These are phyloP conservation scores for Cantharis nigra DNA, from an alignment of 2,888 invertebrate species.

Conservation along the genomic window DNA sequence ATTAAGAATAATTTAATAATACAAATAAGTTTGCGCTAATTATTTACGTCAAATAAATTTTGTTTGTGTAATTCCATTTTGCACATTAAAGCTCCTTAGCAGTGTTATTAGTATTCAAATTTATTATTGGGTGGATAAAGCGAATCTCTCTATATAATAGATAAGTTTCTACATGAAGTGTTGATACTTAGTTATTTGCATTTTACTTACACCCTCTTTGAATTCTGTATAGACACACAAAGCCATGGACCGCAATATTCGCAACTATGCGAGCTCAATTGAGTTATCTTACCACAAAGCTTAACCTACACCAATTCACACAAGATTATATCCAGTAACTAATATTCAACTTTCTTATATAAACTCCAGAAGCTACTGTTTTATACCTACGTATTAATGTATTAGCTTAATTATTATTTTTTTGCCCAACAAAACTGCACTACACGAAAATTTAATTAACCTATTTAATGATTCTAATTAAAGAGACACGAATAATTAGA, in stretches of 20 bases:
- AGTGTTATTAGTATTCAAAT: background rate
- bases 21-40: background rate
- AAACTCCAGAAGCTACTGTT: background rate
- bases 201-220: background rate
- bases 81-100: background rate
- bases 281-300: conserved; percentile 3
- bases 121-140: background rate
- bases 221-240: background rate
- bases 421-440: background rate
- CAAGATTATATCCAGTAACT: background rate
- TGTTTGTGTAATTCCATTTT: background rate
- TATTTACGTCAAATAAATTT: background rate
- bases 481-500: background rate
- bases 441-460: background rate
- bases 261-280: conserved; percentile 3
- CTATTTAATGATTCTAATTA: background rate
- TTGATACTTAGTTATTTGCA: background rate
- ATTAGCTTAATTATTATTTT: background rate
- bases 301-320: background rate
- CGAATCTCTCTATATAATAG: background rate
- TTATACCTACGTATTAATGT: background rate
- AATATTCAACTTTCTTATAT: background rate
- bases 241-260: conserved; percentile 2
- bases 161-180: background rate
- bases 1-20: background rate